Conservation (phyloP, 2,888 invertebrate species). For the Caenorhabditis plicata region DNA sequence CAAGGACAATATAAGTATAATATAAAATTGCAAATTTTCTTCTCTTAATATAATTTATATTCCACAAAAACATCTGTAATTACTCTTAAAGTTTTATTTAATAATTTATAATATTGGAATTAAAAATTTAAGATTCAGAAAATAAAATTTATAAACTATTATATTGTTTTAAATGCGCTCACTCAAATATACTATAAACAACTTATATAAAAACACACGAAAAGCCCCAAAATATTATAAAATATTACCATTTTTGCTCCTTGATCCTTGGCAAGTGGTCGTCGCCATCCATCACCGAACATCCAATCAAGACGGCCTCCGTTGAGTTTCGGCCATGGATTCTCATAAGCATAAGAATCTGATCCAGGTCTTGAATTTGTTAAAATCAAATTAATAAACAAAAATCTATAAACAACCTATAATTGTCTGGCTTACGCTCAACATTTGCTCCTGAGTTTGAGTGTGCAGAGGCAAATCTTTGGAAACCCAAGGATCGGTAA, state of each 20-base stretch:
- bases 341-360: conserved; percentile 65
- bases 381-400: background rate
- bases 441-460: conserved; percentile 43
- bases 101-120: too few species aligned
- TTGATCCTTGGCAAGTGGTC: conserved; percentile 64
- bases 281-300: conserved; percentile 61
- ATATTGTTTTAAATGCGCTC: too few species aligned
- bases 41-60: too few species aligned
- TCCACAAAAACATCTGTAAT: too few species aligned
- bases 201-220: background rate
- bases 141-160: too few species aligned
- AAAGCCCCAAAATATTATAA: too few species aligned
- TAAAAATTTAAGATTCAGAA: too few species aligned
- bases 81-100: too few species aligned
- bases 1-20: too few species aligned
- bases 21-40: too few species aligned
- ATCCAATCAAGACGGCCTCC: conserved; percentile 63
- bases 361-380: conserved; percentile 52
- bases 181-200: too few species aligned
- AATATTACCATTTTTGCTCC: conserved; percentile 60
- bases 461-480: conserved; percentile 27
- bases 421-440: conserved; percentile 49
- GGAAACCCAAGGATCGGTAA: conserved; percentile 27
- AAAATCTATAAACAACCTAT: conserved; percentile 27
- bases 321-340: conserved; percentile 65